Evolutionary conservation across 2,113 vertebrate genomes (phyloP), one percentile per base, ranked within the genome.

Genomic region (Myxocyprinus asiaticus): DNA sequence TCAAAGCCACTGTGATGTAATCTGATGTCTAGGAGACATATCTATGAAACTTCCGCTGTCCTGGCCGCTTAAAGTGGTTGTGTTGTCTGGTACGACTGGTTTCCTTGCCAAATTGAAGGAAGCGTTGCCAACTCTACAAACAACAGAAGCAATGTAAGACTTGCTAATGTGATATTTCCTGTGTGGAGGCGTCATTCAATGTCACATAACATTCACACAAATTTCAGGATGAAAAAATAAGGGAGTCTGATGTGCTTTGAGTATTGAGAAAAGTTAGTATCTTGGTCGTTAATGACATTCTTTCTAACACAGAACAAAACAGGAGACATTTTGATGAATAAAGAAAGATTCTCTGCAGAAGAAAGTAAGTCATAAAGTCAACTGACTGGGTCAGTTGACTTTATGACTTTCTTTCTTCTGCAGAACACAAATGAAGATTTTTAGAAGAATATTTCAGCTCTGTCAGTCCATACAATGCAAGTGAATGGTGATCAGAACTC

Each of bases 161-260:
- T 63, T 6, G 59, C 7, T 65, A 65, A 79, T 65, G 15, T 65
- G 77, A 72, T 72, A 79, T 45, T 79, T 79, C 77, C 77, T 72
- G 9, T 55, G 48, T 15, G 61, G 14, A 79, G 42, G 59, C 48
- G 50, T 43, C 48, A 47, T 7, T 48, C n/a, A 69, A 64, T 4
- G 77, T 33, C 77, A 56, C 33, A 33, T n/a, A 50, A 79, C 42
- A 10, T 72, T 79, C 47, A 45, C 48, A 53, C 6, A 14, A 42
- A 9, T 43, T 61, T 62, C 4, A 17, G 6, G 44, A 67, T 7
- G 45, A 3, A 58, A 12, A 51, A 5, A 43, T 33, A 3, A 17
- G 9, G 7, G n/a, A 42, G 10, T 0, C 43, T 7, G 2, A 68
- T 42, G 3, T 33, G 22, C 22, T 33, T 33, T 33, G 22, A 33